Conservation (phyloP, 1,140 invertebrate genomes). For the Oedothorax gibbosus region DNA sequence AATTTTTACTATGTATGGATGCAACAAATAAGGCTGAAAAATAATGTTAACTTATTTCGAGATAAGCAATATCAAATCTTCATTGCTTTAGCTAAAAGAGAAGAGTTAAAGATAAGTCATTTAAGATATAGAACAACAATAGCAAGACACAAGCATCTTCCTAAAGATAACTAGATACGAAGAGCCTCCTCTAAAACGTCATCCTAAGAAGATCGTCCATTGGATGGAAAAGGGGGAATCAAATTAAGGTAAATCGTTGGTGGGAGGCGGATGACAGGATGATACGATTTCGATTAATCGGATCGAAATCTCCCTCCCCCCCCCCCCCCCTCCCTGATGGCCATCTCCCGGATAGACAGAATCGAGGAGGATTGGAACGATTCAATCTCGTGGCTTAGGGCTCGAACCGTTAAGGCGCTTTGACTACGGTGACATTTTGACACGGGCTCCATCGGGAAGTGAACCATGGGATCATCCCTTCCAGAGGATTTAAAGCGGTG, state of each 20-base stretch:
- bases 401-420: conserved; percentile 54
- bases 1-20: no score
- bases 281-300: conserved; percentile 61
- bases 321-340: neutral
- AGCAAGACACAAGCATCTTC: no score
- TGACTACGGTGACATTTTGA: conserved; percentile 60
- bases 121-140: no score
- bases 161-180: no score
- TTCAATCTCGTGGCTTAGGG: conserved; percentile 47
- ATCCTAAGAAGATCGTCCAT: neutral
- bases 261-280: conserved; percentile 52
- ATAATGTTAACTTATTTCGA: no score
- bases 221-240: conserved; percentile 25
- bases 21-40: no score
- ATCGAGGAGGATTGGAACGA: conserved; percentile 12
- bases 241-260: conserved; percentile 59
- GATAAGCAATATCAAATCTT: no score
- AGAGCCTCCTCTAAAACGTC: no score
- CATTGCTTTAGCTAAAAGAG: no score
- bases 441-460: conserved; percentile 53
- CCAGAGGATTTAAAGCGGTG: conserved; percentile 25
- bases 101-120: no score
- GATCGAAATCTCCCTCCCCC: conserved; percentile 46
- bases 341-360: conserved; percentile 21
- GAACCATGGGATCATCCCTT: conserved; percentile 57